Evolutionary conservation across 2,113 vertebrate genomes (phyloP).

Genomic region (Vulpes ferrilata): DNA sequence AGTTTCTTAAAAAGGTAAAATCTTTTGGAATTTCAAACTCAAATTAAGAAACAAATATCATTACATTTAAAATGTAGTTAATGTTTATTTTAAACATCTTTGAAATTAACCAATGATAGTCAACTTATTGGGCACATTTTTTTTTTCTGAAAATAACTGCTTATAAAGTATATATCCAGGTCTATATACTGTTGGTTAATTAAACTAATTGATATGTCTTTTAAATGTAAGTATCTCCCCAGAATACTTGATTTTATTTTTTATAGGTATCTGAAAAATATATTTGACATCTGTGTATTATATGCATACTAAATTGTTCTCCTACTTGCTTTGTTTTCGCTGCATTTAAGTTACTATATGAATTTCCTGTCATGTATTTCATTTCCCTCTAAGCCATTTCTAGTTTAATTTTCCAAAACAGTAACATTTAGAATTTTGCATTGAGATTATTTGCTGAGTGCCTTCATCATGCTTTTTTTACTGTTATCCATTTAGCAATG

Average conservation of each 20-base stretch:
- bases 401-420: not conserved
- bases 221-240: not conserved
- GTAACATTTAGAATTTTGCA: not conserved
- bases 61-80: not conserved
- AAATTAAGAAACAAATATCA: not conserved
- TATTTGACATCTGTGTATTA: not conserved
- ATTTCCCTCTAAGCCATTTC: not conserved
- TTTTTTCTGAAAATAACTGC: constrained; percentile 31
- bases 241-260: not conserved
- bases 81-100: not conserved
- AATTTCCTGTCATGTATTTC: not conserved
- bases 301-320: not conserved
- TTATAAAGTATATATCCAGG: not conserved
- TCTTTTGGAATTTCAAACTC: not conserved
- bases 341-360: not conserved
- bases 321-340: not conserved
- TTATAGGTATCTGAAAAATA: not conserved
- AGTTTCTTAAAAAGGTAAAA: not conserved
- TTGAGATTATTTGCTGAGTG: not conserved
- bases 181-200: not conserved
- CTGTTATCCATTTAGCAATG: not conserved
- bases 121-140: not conserved
- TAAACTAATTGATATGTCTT: not conserved
- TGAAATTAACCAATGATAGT: constrained; percentile 7
- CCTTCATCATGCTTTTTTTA: not conserved